Base-by-base conservation (phyloP, 1,140 invertebrate species). In the Coenobita brevimanus region DNA sequence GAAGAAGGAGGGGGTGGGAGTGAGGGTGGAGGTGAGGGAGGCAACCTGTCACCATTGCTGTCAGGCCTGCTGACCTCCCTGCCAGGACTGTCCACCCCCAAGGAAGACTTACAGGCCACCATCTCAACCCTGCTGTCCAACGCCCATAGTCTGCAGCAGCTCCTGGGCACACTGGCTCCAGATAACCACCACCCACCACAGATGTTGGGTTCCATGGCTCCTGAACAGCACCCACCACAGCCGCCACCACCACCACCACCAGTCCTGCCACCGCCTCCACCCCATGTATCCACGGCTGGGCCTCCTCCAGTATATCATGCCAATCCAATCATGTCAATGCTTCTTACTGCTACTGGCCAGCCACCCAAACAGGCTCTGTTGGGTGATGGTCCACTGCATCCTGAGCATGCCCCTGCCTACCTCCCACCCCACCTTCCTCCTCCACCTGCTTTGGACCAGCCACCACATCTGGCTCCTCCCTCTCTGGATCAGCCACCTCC, bases 341-440 rank as follows among this genome's bases (percentile, higher is more conserved):
- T 89, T 67, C 82, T 79, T n/a, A 69, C 80, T n/a, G 88, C 78
- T 36, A 84, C 85, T 24, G 76, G 71, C 38, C 82, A 83, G 69
- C 81, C 50, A 21, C 64, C 85, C 27, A 89, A 86, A 62, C 79
- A 89, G 8, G 62, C 89, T 27, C 73, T 80, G 50, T 81, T 79
- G 30, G 79, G 80, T 50, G 89, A 82, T 24, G 83, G 75, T 30
- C 79, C 88, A 24, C 79, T 69, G 6, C 89, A 92, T 83, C 93
- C 91, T 8, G 91, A 92, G 33, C 93, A 93, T 30, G 92, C 93
- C 83, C 94, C 94, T 69, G 92, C 92, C 41, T 92, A 92, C 79
- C 92, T 92, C 62, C 92, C 93, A 69, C 90, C 94, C 33, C 91
- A 94, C 24, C 93, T 94, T 4, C 91, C 92, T 2, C 94, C 94